Base-by-base conservation (phyloP, 2,113 vertebrate genomes). In the Perca schrenkii region DNA sequence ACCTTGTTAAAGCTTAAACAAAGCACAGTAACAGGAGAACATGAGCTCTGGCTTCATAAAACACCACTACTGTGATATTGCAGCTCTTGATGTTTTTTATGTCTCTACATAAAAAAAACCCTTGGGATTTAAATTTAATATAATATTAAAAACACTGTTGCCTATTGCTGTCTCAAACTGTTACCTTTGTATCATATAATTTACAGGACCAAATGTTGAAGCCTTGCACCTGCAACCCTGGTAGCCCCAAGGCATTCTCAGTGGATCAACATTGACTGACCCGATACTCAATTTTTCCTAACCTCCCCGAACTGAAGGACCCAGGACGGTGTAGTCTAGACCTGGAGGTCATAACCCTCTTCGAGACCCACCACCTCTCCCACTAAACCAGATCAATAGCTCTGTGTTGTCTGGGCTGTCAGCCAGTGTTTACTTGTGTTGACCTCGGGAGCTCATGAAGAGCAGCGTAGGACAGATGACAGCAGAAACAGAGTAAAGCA, bases 341-440 rank as follows among this genome's bases (percentile, higher is more conserved):
- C 84, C 78, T 75, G 54, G 56, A 78, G 86, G 81, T 88, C 84
- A 63, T 84, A 85, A 87, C 77, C 82, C 66, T 87, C 57, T 70
- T 65, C n/a, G 63, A 88, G 77, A 87, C 72, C 61, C 63, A 79
- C 78, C 74, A 87, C 81, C 81, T 86, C 72, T 88, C 65, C 63
- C 28, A 86, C 82, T 86, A 79, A 83, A 86, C 67, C 66, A 86
- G 90, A 92, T 91, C 86, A 91, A 93, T 90, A 91, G 87, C 72
- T 78, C 64, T 70, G 75, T 87, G 82, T 81, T 81, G 80, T 84
- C 74, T 85, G 84, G 88, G 86, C 79, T 77, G 85, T 83, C 50
- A 11, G 83, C 73, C 88, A 81, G 84, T 88, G 88, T 92, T 91
- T 90, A 88, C 85, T 88, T 75, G 78, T 80, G 65, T 83, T 89